These are phyloP conservation scores for Notoglanidium macrostoma DNA, from an alignment of 2,797 vertebrate species.

Conservation along the genomic window DNA sequence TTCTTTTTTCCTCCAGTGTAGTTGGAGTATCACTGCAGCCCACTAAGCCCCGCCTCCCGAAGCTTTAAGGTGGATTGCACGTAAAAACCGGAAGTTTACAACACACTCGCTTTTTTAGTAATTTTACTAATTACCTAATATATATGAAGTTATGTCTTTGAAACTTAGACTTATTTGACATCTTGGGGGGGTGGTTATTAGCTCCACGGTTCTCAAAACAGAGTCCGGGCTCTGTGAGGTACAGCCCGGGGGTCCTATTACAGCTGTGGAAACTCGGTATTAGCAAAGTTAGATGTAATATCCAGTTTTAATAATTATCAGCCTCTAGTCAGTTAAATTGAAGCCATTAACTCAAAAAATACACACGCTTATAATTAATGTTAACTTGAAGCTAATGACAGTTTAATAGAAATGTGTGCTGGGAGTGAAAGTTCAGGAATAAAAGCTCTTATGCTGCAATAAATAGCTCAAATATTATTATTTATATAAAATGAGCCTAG, in stretches of 20 bases:
- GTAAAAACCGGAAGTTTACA: background rate
- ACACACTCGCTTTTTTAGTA: background rate
- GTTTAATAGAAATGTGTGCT: background rate
- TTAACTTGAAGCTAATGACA: background rate
- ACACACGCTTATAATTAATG: background rate
- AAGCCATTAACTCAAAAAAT: background rate
- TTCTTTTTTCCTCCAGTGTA: background rate
- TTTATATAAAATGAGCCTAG: background rate
- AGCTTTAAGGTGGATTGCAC: background rate
- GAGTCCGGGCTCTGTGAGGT: too few relatives aligned
- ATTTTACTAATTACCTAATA: background rate
- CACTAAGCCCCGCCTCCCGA: background rate
- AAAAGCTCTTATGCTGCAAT: background rate
- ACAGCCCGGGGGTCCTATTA: too few relatives aligned
- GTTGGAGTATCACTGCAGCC: background rate
- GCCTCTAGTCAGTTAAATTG: too few relatives aligned
- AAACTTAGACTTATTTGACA: background rate
- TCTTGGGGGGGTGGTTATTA: background rate
- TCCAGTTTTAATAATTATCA: background rate
- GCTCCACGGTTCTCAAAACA: background rate
- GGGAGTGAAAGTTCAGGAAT: background rate
- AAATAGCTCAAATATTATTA: background rate
- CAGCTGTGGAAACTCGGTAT: background rate
- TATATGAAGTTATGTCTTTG: background rate
- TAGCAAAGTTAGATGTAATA: background rate